Conservation (phyloP, 1,140 invertebrate genomes). For the Thaumetopoea pityocampa region DNA sequence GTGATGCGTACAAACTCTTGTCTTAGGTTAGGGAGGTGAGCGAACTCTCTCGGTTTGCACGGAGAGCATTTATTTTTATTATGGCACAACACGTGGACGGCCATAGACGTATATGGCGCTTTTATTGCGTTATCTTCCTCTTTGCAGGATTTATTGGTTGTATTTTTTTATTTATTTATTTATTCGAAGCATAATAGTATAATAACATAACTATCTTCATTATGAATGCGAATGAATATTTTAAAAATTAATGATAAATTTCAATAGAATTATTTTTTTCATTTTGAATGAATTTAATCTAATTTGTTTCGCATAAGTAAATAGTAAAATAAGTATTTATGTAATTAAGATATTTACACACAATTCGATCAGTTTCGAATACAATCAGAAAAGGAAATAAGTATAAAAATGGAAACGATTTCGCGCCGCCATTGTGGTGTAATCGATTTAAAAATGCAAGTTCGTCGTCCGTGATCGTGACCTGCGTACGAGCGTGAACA, state of each 20-base stretch:
- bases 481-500: conserved; percentile 58
- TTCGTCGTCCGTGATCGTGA: conserved; percentile 67
- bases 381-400: conserved; percentile 24
- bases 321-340: too few species aligned
- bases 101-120: conserved; percentile 30
- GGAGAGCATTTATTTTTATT: conserved; percentile 72
- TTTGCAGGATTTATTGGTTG: conserved; percentile 30
- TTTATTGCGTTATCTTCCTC: conserved; percentile 59
- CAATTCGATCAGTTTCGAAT: conserved; percentile 29
- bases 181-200: too few species aligned
- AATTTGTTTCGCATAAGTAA: too few species aligned
- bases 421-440: conserved; percentile 30
- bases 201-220: too few species aligned
- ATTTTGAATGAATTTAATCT: too few species aligned
- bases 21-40: conserved; percentile 75
- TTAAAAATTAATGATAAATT: too few species aligned
- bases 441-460: conserved; percentile 63
- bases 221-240: too few species aligned
- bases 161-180: too few species aligned
- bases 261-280: too few species aligned
- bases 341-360: conserved; percentile 25
- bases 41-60: conserved; percentile 63
- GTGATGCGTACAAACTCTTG: conserved; percentile 66
- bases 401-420: conserved; percentile 32
- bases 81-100: conserved; percentile 62